These are phyloP conservation scores for Leucophenga montana DNA, from an alignment of 2,888 invertebrate species.

Conservation along the genomic window DNA sequence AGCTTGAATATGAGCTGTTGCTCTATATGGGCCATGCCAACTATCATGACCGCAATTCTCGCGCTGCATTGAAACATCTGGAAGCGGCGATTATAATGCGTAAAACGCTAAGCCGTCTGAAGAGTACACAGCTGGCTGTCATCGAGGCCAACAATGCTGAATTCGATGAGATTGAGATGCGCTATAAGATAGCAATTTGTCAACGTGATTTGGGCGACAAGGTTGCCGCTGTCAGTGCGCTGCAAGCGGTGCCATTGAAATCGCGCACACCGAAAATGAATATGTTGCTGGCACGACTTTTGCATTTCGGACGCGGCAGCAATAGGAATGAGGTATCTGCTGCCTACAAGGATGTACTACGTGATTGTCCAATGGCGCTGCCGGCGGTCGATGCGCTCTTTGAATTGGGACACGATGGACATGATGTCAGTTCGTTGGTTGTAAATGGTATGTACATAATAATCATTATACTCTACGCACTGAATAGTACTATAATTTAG, in stretches of 20 bases:
- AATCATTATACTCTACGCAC: too few species aligned
- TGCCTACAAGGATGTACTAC: conserved; percentile 85
- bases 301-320: conserved; percentile 77
- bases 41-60: conserved; percentile 79
- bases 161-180: conserved; percentile 78
- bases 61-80: conserved; percentile 79
- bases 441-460: conserved; percentile 76
- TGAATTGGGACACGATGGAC: conserved; percentile 81
- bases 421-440: conserved; percentile 83
- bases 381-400: conserved; percentile 84
- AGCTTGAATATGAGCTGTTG: conserved; percentile 80
- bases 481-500: too few species aligned
- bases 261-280: conserved; percentile 83
- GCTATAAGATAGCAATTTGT: conserved; percentile 81
- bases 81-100: conserved; percentile 74
- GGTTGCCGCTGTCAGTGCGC: conserved; percentile 74
- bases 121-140: conserved; percentile 55
- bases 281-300: conserved; percentile 83
- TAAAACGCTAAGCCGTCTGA: conserved; percentile 63
- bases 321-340: conserved; percentile 82
- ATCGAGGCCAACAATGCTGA: conserved; percentile 65
- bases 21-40: conserved; percentile 82
- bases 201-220: conserved; percentile 79
- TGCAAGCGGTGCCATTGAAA: conserved; percentile 75
- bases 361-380: conserved; percentile 83